Base-by-base conservation (phyloP, 2,888 invertebrate species). In the Ectemnius lituratus region DNA sequence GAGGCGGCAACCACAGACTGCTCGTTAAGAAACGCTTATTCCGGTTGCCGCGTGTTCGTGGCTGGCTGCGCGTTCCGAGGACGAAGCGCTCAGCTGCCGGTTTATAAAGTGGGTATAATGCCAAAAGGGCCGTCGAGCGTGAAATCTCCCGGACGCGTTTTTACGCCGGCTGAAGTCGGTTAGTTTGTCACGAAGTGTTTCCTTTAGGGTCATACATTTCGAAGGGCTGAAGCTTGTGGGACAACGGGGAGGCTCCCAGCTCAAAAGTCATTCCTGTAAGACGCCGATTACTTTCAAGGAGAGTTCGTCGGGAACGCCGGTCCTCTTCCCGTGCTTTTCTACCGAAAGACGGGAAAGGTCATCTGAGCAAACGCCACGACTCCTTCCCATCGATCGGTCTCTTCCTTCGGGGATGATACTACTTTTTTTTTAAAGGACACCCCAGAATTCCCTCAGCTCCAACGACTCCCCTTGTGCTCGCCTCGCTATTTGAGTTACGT, bases 21-120 rank as follows among this genome's bases (percentile, higher is more conserved):
- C 18, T 27, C 47, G 62, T 49, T 62, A 62, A 49, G 27, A 78
- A 80, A 70, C 71, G 78, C 69, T 77, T 78, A 75, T 76, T 77
- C 72, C 78, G 70, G 70, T 79, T 70, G 58, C 72, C 70, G 58
- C 56, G 70, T 62, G 67, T 80, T 79, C 76, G 75, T 65, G 71
- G 78, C 67, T 70, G 57, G 70, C 37, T 80, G 80, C 76, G 72
- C 78, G 70, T 61, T 63, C 70, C 71, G 73, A 78, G 75, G 77
- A 76, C 78, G 76, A 83, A 80, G 78, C 75, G 72, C 72, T 74
- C 28, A 49, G 59, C 47, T 60, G 62, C 56, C 65, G 73, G 62
- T 67, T 76, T 70, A 80, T 76, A 79, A 79, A 79, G 75, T 76
- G 78, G 76, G 65, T 77, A 75, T 74, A 79, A 79, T 76, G 74